Percentiles rank a stretch among this genome's conserved stretches.
phyloP scores from a whole-genome alignment of 1,140 invertebrate species.

The Reticulitermes speratus region DNA sequence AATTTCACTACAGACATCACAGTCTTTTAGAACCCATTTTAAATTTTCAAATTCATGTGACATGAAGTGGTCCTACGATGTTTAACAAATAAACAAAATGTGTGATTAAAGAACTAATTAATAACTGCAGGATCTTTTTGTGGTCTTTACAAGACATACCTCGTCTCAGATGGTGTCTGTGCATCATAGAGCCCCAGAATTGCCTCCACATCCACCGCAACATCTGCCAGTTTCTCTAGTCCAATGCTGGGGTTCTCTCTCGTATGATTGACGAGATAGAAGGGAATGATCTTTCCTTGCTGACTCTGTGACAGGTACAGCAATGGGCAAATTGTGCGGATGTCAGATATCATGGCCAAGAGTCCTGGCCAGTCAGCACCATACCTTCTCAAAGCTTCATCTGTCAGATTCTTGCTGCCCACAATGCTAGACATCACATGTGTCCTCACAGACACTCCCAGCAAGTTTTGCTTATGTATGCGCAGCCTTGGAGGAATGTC shows the following conservation, averaged over 20 bases:
- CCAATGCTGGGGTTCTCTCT: slow-evolving; percentile 51
- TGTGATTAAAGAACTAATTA: no score
- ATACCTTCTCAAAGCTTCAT: slow-evolving; percentile 54
- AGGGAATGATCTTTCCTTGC: slow-evolving; percentile 56
- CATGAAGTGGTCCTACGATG: no score
- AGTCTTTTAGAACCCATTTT: no score
- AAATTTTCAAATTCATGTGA: no score
- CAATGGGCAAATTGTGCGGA: slow-evolving; percentile 76
- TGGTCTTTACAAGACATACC: slow-evolving; percentile 51
- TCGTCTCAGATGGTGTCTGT: slow-evolving; percentile 65
- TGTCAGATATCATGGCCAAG: slow-evolving; percentile 71
- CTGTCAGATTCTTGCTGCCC: slow-evolving; percentile 58
- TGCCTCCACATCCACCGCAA: slow-evolving; percentile 68
- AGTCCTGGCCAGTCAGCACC: slow-evolving; percentile 63
- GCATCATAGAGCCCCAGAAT: slow-evolving; percentile 75
- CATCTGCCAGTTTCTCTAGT: slow-evolving; percentile 57
- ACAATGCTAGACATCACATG: slow-evolving; percentile 36
- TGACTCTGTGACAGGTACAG: slow-evolving; percentile 50
- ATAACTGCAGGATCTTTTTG: no score
- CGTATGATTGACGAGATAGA: slow-evolving; percentile 62
- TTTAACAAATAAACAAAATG: no score
- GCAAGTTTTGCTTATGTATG: slow-evolving; percentile 55
- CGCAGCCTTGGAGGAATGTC: slow-evolving; percentile 58
- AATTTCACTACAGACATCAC: no score
- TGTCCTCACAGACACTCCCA: slow-evolving; percentile 39